Base-by-base conservation (phyloP, 2,113 vertebrate genomes). In the Carassius carassius region DNA sequence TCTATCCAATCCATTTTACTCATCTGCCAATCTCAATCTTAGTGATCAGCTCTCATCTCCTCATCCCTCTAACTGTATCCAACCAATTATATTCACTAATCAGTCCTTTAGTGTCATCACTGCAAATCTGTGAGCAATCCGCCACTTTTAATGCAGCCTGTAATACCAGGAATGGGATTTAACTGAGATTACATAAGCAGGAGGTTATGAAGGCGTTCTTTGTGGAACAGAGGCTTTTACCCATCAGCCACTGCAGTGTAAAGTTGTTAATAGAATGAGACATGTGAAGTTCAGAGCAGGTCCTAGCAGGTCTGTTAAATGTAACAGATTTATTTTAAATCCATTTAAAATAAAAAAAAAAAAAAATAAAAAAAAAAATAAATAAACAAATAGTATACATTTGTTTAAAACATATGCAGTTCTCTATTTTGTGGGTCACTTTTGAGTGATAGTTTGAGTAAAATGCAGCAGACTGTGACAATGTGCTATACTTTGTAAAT, bases 1-100 rank as follows among this genome's bases (percentile, higher is more conserved):
- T 94, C 93, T 90, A 93, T 95, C 94, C 92, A 93, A 93, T 94
- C 92, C 94, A 93, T 94, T 95, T 94, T 91, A 92, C 90, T 86
- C 92, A 91, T 92, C 91, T 94, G 94, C 93, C 94, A 95, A 94
- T 94, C 94, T 94, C 92, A 91, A 94, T 95, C 92, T 93, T 88
- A 88, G 89, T 83, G 88, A 93, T 94, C 91, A 86, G 35, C 86
- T 89, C 88, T 87, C 90, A 90, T 92, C 91, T 92, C 88, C 90
- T 90, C 89, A 91, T 90, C 87, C 87, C 91, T 90, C 90, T 85
- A 69, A 83, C 93, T 89, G 73, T 92, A 90, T 89, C 92, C 90
- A 95, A 95, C 94, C 93, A 92, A 94, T 94, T 94, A 94, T 90
- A 91, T 90, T 91, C 91, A 89, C 90, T 93, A 94, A 94, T 94